phyloP scores from a whole-genome alignment of 2,113 vertebrate species.

The Grammomys surdaster region DNA sequence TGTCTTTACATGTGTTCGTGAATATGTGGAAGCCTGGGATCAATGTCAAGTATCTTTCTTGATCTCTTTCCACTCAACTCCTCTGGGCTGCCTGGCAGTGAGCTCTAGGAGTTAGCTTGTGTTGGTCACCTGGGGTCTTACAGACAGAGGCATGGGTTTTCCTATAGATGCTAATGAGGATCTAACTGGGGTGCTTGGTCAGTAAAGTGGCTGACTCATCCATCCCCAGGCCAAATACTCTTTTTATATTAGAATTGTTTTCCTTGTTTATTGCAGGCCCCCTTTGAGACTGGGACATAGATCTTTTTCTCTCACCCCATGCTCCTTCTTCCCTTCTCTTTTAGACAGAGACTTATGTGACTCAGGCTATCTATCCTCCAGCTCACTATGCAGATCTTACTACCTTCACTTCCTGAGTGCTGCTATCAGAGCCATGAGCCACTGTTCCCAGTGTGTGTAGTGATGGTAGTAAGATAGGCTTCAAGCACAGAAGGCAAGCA shows the following conservation, averaged over 20 bases:
- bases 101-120: background rate
- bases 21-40: background rate
- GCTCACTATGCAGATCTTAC: background rate
- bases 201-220: no score
- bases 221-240: background rate
- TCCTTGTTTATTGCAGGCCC: slow-evolving; percentile 1
- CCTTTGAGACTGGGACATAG: background rate
- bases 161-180: background rate
- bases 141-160: no score
- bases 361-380: background rate
- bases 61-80: background rate
- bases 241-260: slow-evolving; percentile 33
- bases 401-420: background rate
- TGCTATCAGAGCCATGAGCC: background rate
- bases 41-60: background rate
- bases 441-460: background rate
- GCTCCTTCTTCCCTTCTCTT: background rate
- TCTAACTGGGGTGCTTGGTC: no score
- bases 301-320: background rate
- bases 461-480: background rate
- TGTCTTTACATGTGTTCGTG: background rate
- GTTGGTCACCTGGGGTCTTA: no score
- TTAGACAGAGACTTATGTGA: background rate
- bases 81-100: background rate
- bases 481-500: background rate